Evolutionary conservation across 1,140 invertebrate genomes (phyloP).

Genomic region (Campoletis sonorensis): DNA sequence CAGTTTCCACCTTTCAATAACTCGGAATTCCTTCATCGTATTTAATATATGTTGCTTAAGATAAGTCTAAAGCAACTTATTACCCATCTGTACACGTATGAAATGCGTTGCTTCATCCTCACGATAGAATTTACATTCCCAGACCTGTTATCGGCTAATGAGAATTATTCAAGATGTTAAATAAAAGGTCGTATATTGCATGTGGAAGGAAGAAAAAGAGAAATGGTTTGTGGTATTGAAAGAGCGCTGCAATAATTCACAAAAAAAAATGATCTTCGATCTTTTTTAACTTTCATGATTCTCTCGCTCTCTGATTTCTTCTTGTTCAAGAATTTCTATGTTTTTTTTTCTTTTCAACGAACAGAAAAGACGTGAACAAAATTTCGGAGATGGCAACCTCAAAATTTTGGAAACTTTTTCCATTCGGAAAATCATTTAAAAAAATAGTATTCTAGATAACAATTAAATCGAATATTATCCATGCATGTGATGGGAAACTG

Average conservation of each 20-base stretch:
- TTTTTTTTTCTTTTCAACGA: no score
- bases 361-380: no score
- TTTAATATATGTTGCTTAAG: constrained; percentile 14
- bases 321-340: no score
- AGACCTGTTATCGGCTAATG: constrained; percentile 30
- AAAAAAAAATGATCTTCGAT: neutral
- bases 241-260: neutral
- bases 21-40: constrained; percentile 8
- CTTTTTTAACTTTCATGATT: no score
- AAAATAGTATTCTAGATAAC: no score
- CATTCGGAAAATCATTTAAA: no score
- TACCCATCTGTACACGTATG: neutral
- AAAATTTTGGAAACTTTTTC: no score
- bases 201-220: neutral
- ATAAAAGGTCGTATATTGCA: constrained; percentile 13
- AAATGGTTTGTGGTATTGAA: neutral
- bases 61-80: constrained; percentile 22
- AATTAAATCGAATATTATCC: neutral
- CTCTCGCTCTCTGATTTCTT: no score
- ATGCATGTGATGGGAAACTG: neutral
- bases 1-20: constrained; percentile 28
- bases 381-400: no score
- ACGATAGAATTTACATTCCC: constrained; percentile 14
- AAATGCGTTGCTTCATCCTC: constrained; percentile 25
- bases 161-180: constrained; percentile 22